phyloP scores from a whole-genome alignment of 2,888 invertebrate genomes.

The Agriopis aurantiaria region DNA sequence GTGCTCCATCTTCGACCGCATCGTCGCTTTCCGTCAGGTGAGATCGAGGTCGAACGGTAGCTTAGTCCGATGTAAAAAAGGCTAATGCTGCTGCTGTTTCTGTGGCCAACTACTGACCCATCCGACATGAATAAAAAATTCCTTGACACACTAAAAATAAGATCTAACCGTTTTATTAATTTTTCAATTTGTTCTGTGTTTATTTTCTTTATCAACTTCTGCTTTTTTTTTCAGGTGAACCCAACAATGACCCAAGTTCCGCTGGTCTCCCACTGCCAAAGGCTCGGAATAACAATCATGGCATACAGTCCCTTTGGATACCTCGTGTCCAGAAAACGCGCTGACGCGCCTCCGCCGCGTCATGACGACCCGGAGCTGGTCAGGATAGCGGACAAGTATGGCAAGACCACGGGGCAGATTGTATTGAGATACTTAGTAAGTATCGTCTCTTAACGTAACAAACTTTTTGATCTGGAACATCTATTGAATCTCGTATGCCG shows the following conservation, averaged over 20 bases:
- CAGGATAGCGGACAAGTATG: conserved; percentile 87
- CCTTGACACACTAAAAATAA: too few species aligned
- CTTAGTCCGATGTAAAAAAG: too few species aligned
- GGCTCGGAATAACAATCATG: conserved; percentile 88
- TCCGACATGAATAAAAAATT: too few species aligned
- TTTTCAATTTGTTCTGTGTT: background rate
- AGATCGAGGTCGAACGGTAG: too few species aligned
- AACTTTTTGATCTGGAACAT: too few species aligned
- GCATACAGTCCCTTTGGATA: conserved; percentile 91
- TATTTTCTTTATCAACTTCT: background rate
- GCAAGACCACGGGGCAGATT: conserved; percentile 88
- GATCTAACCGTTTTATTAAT: background rate
- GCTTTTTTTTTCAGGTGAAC: conserved; percentile 78
- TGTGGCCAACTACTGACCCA: too few species aligned
- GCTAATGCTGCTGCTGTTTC: too few species aligned
- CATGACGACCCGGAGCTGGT: conserved; percentile 85
- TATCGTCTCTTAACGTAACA: background rate
- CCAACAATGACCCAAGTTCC: conserved; percentile 90
- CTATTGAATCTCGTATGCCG: too few species aligned
- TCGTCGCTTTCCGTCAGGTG: too few species aligned
- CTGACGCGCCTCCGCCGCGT: conserved; percentile 72
- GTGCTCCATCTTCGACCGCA: too few species aligned
- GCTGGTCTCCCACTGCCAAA: conserved; percentile 89
- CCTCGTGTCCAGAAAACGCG: conserved; percentile 60
- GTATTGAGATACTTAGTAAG: conserved; percentile 89